A percentile compares a stretch with the other conserved stretches of the same genome.
Conservation (phyloP, 2,888 invertebrate genomes). For the Ophion slaviceki region DNA sequence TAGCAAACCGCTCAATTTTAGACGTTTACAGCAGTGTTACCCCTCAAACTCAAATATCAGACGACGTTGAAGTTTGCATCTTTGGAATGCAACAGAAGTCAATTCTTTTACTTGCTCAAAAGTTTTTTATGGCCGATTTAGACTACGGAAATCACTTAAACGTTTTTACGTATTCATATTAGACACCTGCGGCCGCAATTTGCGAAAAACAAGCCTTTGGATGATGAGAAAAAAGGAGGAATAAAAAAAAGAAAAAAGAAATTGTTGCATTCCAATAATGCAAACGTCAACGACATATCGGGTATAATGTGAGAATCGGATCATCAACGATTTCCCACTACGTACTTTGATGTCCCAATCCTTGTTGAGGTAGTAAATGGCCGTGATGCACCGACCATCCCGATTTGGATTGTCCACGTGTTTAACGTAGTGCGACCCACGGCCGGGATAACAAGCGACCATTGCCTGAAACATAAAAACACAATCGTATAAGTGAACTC, state of each 20-base stretch:
- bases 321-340: neutral
- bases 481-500: conserved; percentile 8
- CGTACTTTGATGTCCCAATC: conserved; percentile 94
- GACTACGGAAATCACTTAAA: no score
- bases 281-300: neutral
- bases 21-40: no score
- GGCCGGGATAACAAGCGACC: conserved; percentile 99
- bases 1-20: no score
- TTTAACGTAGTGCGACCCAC: conserved; percentile 96
- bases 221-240: no score
- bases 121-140: no score
- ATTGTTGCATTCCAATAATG: neutral
- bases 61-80: no score
- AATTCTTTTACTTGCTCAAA: no score
- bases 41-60: no score
- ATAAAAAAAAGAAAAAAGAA: neutral
- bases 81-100: no score
- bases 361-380: conserved; percentile 98
- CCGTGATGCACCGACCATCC: conserved; percentile 98
- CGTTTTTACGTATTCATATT: no score
- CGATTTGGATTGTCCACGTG: conserved; percentile 99
- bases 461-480: conserved; percentile 91
- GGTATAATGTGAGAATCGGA: neutral
- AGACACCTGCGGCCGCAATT: no score
- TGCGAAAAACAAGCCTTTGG: no score